Evolutionary conservation across 1,140 invertebrate species (phyloP), one percentile per base, ranked within the genome.

Genomic region (Drosophila ananassae): DNA sequence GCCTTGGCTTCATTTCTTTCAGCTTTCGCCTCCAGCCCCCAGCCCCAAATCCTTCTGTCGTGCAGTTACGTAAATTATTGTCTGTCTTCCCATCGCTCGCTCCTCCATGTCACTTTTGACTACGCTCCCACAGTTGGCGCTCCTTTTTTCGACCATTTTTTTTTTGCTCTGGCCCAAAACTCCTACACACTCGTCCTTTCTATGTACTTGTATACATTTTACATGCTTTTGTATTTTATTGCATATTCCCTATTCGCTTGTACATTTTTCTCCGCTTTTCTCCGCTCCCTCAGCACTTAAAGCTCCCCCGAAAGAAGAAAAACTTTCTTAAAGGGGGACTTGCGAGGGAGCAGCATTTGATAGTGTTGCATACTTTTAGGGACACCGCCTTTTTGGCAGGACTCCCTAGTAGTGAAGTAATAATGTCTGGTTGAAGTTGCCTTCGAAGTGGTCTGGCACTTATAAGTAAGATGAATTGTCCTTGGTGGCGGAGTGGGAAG

Each of bases 381-480:
- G 39, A 47, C 41, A 37, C 41, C 32, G 41, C 30, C 57, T 44
- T 32, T 74, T 6, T 48, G 66, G 72, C 44, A 51, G 79, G 54
- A 66, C 72, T 79, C 78, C 48, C 61, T 68, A 67, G 69, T 73
- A 67, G 75, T 51, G 25, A 50, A 57, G 63, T 55, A 69, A 83
- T 83, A 83, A 84, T 85, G 82, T 72, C 37, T 52, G 77, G 56
- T 76, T 79, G 55, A 76, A 79, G 73, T 77, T 76, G 77, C 60
- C 67, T 48, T 50, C 63, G 67, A 57, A 57, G 64, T 41, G 63
- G 66, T 56, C 62, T 77, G 63, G 64, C 71, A 63, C 73, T 76
- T 87, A 82, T 87, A 87, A 87, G 82, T 82, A 87, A 87, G 82
- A 87, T 82, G 83, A 82, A 87, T 85, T 82, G 82, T 87, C 61